phyloP scores from a whole-genome alignment of 2,113 vertebrate genomes.

The Hippocampus mohnikei region DNA sequence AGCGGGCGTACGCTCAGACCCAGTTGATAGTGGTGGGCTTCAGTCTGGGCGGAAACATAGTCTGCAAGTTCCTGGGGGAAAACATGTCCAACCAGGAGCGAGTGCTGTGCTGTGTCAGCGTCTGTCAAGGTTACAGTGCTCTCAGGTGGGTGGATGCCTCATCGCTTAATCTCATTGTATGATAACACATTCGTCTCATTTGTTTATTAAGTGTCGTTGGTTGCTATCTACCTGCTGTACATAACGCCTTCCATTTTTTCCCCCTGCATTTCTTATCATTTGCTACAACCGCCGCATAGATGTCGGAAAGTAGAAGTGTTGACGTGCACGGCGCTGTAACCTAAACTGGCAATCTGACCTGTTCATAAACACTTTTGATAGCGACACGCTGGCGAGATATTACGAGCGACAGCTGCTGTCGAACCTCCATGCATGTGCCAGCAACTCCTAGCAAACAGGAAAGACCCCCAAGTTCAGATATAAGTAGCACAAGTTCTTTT shows the following conservation, averaged over 20 bases:
- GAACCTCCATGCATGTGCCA: not conserved
- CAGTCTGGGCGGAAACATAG: conserved; percentile 96
- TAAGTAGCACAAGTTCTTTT: conserved; percentile 5
- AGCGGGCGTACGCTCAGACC: conserved; percentile 83
- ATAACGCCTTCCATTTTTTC: not conserved
- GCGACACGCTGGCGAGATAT: not conserved
- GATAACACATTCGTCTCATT: not conserved
- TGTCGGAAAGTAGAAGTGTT: not conserved
- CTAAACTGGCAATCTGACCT: not conserved
- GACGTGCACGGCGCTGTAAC: not conserved
- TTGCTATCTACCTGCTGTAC: not conserved
- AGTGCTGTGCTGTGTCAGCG: conserved; percentile 91
- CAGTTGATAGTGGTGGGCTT: conserved; percentile 92
- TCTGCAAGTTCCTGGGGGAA: conserved; percentile 96
- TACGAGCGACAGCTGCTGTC: too few species aligned
- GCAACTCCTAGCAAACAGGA: conserved; percentile 28
- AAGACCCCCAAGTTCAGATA: conserved; percentile 22
- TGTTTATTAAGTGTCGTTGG: not conserved
- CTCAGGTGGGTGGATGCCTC: conserved; percentile 78
- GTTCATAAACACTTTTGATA: not conserved
- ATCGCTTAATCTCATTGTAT: conserved; percentile 21
- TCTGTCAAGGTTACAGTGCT: conserved; percentile 96
- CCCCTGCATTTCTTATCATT: not conserved
- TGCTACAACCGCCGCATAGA: not conserved
- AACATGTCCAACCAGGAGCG: conserved; percentile 86